Evolutionary conservation across 2,797 vertebrate species (phyloP), one percentile per base, ranked within the genome.

Genomic region (Sciaenops ocellatus): DNA sequence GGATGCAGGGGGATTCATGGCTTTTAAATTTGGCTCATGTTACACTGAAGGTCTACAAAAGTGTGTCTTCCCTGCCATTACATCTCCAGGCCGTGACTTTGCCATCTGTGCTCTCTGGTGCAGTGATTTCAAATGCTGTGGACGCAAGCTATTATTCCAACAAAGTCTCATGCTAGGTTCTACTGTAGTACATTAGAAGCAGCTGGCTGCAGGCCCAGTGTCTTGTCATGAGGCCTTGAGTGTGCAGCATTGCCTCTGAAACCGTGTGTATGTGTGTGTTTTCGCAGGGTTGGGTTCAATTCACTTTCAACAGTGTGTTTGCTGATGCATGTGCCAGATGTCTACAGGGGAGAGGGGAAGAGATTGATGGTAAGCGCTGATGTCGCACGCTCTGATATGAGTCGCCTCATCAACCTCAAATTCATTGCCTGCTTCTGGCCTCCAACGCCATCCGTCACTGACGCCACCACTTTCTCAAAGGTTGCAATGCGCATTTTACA

Each of bases 401-500:
- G 91, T 93, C 94, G 94, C 92, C 93, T 95, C 95, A 96, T 96
- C 95, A 95, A 95, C 93, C 93, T 93, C 91, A 86, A 94, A 94
- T 94, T 93, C 93, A 92, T 92, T 90, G 93, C 87, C 87, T 87
- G 91, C 91, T 91, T 85, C 86, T 82, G 82, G 87, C 86, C 88
- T 84, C 82, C 88, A 65, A 90, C 84, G 51, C 92, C 91, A 95
- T 95, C 90, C 81, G 90, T 95, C 94, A 94, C 78, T 66, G 90
- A 85, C 24, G 85, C 86, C 70, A 67, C 66, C 86, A 66, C 66
- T 89, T 88, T 85, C 89, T 92, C 91, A 90, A 89, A 91, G 93
- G 88, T 88, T 93, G 90, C 90, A 75, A 76, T 80, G 76, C 80
- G 72, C 86, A 85, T 87, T 92, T 83, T 83, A 77, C 87, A 76